Evolutionary conservation across 2,113 vertebrate species (phyloP), one percentile per base, ranked within the genome.

Genomic region (Rhabdomys dilectus): DNA sequence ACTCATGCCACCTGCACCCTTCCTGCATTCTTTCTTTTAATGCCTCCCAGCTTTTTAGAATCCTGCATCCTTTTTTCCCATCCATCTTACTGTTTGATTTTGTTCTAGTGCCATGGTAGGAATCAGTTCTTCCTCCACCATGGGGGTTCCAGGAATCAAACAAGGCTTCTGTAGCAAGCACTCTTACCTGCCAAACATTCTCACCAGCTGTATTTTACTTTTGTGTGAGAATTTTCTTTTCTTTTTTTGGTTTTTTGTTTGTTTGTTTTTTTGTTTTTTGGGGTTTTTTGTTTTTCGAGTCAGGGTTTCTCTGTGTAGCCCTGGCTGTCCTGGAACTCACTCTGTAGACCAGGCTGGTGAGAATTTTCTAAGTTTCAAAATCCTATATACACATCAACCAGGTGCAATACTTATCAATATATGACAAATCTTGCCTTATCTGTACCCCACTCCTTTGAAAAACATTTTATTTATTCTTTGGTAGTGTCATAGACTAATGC

Each of bases 311-410:
- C 45, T 45, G 45, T 45, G 45, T 45, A 45, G 45, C 45, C 45
- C 45, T 45, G 45, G 45, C 45, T 45, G 45, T 45, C 45, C 45
- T 45, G 5, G 45, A 45, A 45, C 45, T 45, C 45, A 45, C 45
- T 45, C 45, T 45, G 45, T 45, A 45, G 45, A 45, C 45, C 45
- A 45, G 45, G 45, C 45, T 45, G 45, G 45, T 94, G 45, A 58
- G 85, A 15, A 76, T 39, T 64, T 92, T 82, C 36, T 86, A 87
- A 95, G 64, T 90, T 39, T 51, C 24, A 64, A 21, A 92, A 75
- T 80, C 21, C 45, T 29, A 45, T 42, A 7, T 53, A 56, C 8
- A 60, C 8, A 42, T 94, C 53, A 78, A 48, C 22, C 9, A 24
- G 42, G n/a, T 76, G 94, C 34, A 42, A 1, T 21, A 48, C 21